These are phyloP conservation scores for Nasonia longicornis DNA, from an alignment of 1,140 invertebrate genomes.

Conservation along the genomic window DNA sequence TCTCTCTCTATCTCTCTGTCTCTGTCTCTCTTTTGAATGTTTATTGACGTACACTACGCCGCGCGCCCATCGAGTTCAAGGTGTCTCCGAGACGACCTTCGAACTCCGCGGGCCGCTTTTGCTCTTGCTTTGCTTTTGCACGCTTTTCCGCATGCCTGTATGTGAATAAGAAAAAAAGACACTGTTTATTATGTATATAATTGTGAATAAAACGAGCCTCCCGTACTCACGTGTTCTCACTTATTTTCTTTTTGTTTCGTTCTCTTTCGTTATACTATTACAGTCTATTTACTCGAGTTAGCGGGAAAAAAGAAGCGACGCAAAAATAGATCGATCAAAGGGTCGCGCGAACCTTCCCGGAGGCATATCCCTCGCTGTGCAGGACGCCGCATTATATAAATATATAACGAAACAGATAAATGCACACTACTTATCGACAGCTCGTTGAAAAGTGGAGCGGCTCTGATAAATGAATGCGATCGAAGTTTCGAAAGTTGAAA, in stretches of 20 bases:
- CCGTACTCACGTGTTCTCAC: neutral
- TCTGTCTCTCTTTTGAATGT: constrained; percentile 4
- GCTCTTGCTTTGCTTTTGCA: constrained; percentile 37
- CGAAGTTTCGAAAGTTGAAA: neutral
- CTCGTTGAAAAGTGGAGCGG: constrained; percentile 5
- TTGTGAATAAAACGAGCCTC: neutral
- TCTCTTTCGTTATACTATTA: neutral
- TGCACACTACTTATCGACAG: neutral
- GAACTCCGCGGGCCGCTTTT: constrained; percentile 11
- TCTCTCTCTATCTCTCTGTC: constrained; percentile 1
- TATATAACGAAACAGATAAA: neutral
- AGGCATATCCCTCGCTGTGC: neutral
- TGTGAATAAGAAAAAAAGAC: neutral
- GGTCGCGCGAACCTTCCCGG: neutral
- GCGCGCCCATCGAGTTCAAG: neutral
- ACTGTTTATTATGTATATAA: neutral
- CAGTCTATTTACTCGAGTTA: neutral
- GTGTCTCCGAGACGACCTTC: neutral
- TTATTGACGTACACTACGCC: neutral
- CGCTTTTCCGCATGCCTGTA: constrained; percentile 23
- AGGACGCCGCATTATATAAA: neutral
- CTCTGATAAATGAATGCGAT: neutral
- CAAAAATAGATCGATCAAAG: neutral
- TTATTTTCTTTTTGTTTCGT: neutral
- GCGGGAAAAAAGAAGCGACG: neutral